Evolutionary conservation across 2,888 invertebrate species (phyloP).

Genomic region (Anorthoa munda): DNA sequence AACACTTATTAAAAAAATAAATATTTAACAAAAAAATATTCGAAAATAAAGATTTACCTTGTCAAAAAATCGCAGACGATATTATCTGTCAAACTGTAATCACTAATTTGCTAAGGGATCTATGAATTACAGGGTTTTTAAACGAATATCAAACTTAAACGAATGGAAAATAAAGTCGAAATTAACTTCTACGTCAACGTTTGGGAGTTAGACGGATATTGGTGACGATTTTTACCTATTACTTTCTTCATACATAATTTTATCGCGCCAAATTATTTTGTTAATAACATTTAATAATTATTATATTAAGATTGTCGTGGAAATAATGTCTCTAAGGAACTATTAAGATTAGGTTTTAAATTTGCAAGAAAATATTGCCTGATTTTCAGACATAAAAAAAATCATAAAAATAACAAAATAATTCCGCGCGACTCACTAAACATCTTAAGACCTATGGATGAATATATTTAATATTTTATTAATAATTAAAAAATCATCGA

Average conservation of each 20-base stretch:
- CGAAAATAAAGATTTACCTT: slow-evolving; percentile 40
- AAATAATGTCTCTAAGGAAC: not conserved
- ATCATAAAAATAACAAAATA: slow-evolving; percentile 43
- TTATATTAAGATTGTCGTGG: not conserved
- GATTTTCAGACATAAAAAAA: not conserved
- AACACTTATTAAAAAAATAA: slow-evolving; percentile 26
- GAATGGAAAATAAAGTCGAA: slow-evolving; percentile 67
- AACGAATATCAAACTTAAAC: slow-evolving; percentile 66
- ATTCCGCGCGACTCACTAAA: slow-evolving; percentile 54
- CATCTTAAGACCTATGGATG: slow-evolving; percentile 68
- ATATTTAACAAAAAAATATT: slow-evolving; percentile 37
- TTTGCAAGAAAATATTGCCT: not conserved
- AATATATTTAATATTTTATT: slow-evolving; percentile 65
- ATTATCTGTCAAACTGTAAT: slow-evolving; percentile 79
- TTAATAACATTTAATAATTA: not conserved
- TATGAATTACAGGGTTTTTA: slow-evolving; percentile 87
- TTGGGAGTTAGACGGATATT: slow-evolving; percentile 78
- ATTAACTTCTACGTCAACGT: slow-evolving; percentile 59
- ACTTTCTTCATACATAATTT: slow-evolving; percentile 63
- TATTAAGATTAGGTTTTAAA: not conserved
- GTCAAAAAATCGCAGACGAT: slow-evolving; percentile 42
- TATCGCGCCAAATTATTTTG: slow-evolving; percentile 57
- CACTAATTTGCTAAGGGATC: slow-evolving; percentile 89
- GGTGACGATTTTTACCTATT: slow-evolving; percentile 71
- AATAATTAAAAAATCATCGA: slow-evolving; percentile 65